Conservation (phyloP, 2,113 vertebrate species). For the Condylura cristata region DNA sequence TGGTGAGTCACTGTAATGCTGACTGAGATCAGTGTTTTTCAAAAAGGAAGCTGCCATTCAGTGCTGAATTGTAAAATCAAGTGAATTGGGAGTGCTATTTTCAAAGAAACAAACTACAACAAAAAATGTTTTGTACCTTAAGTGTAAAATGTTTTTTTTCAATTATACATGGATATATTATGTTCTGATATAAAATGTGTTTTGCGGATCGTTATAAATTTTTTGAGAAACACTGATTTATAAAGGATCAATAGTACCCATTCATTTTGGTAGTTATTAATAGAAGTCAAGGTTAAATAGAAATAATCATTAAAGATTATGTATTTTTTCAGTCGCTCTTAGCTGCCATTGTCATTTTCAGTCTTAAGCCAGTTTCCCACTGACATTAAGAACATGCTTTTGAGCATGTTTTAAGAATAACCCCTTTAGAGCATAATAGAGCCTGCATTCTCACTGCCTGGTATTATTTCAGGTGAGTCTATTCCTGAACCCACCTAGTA, state of each 20-base stretch:
- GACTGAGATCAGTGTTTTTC: not conserved
- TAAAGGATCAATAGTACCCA: not conserved
- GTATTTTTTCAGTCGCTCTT: not conserved
- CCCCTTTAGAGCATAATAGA: not conserved
- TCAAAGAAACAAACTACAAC: not conserved
- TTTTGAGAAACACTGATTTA: slow-evolving; percentile 1
- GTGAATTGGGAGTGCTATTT: slow-evolving; percentile 8
- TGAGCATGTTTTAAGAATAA: too few species aligned
- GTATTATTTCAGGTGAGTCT: not conserved
- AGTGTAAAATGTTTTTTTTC: slow-evolving; percentile 25
- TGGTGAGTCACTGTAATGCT: not conserved
- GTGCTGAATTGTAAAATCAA: not conserved
- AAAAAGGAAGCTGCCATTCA: not conserved
- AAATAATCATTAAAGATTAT: slow-evolving; percentile 31
- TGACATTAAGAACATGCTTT: not conserved
- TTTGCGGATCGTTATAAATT: slow-evolving; percentile 1
- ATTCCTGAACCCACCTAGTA: not conserved
- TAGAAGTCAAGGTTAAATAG: slow-evolving; percentile 10
- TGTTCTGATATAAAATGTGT: slow-evolving; percentile 19
- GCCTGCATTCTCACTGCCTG: not conserved
- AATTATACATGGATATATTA: slow-evolving; percentile 2
- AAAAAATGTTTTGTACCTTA: not conserved
- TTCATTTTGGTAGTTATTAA: slow-evolving; percentile 47
- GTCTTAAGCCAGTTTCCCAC: not conserved
- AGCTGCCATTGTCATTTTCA: slow-evolving; percentile 5